phyloP scores from a whole-genome alignment of 2,113 vertebrate species.

The Oreochromis spilurus region DNA sequence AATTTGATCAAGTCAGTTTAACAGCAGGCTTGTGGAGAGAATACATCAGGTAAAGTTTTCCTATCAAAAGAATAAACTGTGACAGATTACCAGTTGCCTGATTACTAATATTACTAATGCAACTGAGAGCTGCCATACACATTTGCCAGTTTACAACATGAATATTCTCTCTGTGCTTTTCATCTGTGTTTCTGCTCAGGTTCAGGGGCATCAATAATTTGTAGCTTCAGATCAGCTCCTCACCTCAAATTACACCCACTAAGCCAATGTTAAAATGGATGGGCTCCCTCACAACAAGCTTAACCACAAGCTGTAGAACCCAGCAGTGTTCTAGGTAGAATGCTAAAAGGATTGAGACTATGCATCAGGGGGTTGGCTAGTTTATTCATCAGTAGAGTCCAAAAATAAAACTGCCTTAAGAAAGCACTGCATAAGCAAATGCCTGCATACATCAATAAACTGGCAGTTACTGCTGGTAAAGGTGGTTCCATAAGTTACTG shows the following conservation, averaged over 20 bases:
- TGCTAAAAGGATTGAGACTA: neutral
- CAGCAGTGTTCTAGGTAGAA: neutral
- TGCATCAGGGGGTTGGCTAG: neutral
- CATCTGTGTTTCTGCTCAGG: slow-evolving; percentile 25
- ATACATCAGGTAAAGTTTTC: neutral
- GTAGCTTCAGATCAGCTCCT: slow-evolving; percentile 44
- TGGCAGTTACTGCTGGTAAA: neutral
- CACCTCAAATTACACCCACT: slow-evolving; percentile 48
- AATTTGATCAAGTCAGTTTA: slow-evolving; percentile 45
- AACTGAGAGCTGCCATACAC: neutral
- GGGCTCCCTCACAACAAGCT: slow-evolving; percentile 37
- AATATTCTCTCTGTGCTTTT: slow-evolving; percentile 5
- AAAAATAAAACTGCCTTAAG: neutral
- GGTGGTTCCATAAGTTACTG: neutral
- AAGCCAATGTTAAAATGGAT: slow-evolving; percentile 22
- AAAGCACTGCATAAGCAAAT: neutral
- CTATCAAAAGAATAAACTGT: neutral
- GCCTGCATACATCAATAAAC: neutral
- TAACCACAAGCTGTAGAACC: neutral
- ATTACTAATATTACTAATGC: neutral
- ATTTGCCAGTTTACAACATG: neutral
- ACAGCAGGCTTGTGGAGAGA: neutral
- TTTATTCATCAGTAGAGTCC: neutral
- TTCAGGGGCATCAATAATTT: slow-evolving; percentile 62
- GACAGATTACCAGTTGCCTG: neutral